Base-by-base conservation (phyloP, 2,888 invertebrate genomes). In the Agriopis aurantiaria region DNA sequence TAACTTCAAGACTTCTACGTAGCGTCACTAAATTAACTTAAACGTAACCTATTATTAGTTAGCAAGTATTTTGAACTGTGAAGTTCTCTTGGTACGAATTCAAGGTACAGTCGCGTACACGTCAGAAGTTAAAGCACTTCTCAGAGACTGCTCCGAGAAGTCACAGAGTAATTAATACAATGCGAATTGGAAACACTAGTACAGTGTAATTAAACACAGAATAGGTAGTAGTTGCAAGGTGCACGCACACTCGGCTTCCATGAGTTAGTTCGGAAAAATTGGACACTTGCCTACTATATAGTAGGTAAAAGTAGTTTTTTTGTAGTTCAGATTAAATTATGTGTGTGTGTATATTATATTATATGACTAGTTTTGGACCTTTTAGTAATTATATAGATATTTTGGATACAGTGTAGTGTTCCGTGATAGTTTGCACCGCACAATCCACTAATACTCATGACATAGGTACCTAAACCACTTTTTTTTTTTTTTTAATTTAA, bases 151-250 rank as follows among this genome's bases (percentile, higher is more conserved):
- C 52, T 59, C 61, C 23, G 51, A 55, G 51, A 41, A 52, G 58
- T 33, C 56, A 43, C 57, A 23, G 57, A 60, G 53, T 41, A 60
- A 65, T 62, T 62, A 51, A 57, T 45, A 68, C 57, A 68, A 63
- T 63, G 23, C 53, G 52, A 63, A 58, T 46, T 53, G 58, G 62
- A 57, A 49, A 51, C 55, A 49, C 14, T 53, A 46, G 40, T 53
- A 66, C 48, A 56, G 49, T 51, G 40, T 52, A 55, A 58, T 60
- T 60, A 66, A n/a, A 51, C 56, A 43, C 43, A 43, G 53, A 53
- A 57, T 57, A 57, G 43, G 6, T 14, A 14, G 43, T 10, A 43
- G 43, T 57, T 49, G 14, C 8, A 43, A 33, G 43, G 53, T 55
- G 62, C 17, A 45, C 41, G 23, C 40, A 40, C n/a, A 3, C n/a